These are phyloP conservation scores for Pithys albifrons DNA, from an alignment of 2,113 vertebrate species.

Conservation along the genomic window DNA sequence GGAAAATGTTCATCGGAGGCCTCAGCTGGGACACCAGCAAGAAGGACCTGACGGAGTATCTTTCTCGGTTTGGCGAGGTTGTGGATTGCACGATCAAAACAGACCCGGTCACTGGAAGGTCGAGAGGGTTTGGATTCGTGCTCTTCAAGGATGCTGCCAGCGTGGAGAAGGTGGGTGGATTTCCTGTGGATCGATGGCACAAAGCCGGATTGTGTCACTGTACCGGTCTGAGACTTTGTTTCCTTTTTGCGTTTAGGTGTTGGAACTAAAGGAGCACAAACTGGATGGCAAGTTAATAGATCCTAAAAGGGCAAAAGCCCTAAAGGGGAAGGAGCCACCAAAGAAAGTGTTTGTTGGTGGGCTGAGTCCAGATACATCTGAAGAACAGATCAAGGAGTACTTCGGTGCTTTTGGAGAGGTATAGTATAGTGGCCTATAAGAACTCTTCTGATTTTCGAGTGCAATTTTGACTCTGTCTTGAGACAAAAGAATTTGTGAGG, in stretches of 20 bases:
- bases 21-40: constrained; percentile 93
- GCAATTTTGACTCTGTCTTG: neutral
- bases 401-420: constrained; percentile 87
- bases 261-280: constrained; percentile 89
- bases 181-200: neutral
- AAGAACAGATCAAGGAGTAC: constrained; percentile 89
- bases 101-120: constrained; percentile 86
- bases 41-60: constrained; percentile 88
- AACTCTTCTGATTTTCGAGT: neutral
- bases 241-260: constrained; percentile 71
- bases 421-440: neutral
- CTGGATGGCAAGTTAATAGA: constrained; percentile 89
- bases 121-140: constrained; percentile 88
- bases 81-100: constrained; percentile 92
- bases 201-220: neutral
- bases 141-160: constrained; percentile 88
- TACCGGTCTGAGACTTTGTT: neutral
- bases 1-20: constrained; percentile 92
- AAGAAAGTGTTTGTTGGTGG: constrained; percentile 92
- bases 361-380: constrained; percentile 86
- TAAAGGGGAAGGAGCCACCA: constrained; percentile 87
- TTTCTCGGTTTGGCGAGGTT: constrained; percentile 88
- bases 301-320: constrained; percentile 87
- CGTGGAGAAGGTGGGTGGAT: constrained; percentile 82
- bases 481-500: neutral